Evolutionary conservation across 2,888 invertebrate species (phyloP), one percentile per base, ranked within the genome.

Genomic region (Glaucopsyche alexis): DNA sequence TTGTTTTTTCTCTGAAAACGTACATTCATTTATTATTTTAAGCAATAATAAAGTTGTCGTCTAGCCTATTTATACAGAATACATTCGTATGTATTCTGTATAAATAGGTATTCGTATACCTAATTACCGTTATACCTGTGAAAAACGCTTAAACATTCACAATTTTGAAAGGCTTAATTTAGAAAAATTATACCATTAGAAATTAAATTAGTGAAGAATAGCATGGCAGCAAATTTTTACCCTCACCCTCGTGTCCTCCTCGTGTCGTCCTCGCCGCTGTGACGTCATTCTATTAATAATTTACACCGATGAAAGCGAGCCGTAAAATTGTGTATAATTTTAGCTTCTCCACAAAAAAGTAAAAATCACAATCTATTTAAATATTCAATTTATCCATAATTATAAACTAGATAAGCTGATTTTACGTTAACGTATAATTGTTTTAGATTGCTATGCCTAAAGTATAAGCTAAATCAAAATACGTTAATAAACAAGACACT

Each of bases 241-340:
- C 55, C 29, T 13, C 60, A 14, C 60, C 60, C 29, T 60, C 60
- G 60, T 9, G 60, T 60, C 29, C 60, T 60, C 60, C 29, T 60
- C 60, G 60, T 9, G 60, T 60, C 29, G n/a, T n/a, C n/a, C n/a
- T 29, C 60, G 60, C 60, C 13, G 1, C 13, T 29, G 60, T 60
- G 60, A 60, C 60, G 60, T 60, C 60, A 38, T 29, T 29, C 60
- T 60, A 60, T 60, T 60, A 60, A 14, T 60, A 60, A 38, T 60
- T 60, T 7, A 60, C 60, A 38, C 60, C 60, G 38, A 19, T 29
- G 13, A 14, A 38, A 60, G 60, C 60, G 60, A 60, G 29, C 60
- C 60, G 29, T 60, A 14, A 60, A 60, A 38, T 60, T 60, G 60
- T 60, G 38, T 60, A 60, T 60, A 60, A 60, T 60, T 60, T 60